These are phyloP conservation scores for Aurelia sp. DNA, from an alignment of 30 jellyfish, hydroid and myxozoan genomes.

Conservation along the genomic window DNA sequence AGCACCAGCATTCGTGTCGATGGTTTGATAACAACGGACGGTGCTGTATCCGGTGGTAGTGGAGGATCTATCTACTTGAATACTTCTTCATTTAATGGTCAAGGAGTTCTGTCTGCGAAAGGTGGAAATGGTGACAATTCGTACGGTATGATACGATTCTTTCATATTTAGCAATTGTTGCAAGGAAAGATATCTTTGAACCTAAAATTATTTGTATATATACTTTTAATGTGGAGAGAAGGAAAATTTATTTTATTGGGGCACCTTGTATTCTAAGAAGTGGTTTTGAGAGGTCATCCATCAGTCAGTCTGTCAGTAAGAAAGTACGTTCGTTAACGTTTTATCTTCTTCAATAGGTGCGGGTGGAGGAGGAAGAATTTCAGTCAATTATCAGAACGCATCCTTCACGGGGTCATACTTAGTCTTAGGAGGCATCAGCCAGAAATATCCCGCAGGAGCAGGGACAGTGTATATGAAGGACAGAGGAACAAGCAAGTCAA, in stretches of 20 bases:
- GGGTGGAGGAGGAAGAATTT: constrained; percentile 79
- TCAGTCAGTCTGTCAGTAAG: too few relatives aligned
- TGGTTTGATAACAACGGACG: constrained; percentile 54
- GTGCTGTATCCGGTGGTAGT: constrained; percentile 52
- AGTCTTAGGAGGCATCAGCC: constrained; percentile 64
- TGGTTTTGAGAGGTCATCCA: too few relatives aligned
- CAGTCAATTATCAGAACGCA: constrained; percentile 43
- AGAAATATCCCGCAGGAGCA: constrained; percentile 67
- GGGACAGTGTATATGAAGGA: constrained; percentile 65
- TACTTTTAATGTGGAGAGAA: too few relatives aligned
- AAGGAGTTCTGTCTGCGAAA: constrained; percentile 55
- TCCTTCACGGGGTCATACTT: constrained; percentile 56
- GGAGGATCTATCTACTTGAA: constrained; percentile 60
- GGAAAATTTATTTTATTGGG: too few relatives aligned
- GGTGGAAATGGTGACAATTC: constrained; percentile 59
- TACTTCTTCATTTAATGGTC: constrained; percentile 30
- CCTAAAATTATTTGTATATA: too few relatives aligned
- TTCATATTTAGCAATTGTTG: too few relatives aligned
- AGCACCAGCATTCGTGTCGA: constrained; percentile 38
- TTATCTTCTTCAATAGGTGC: constrained; percentile 27
- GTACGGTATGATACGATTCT: neutral
- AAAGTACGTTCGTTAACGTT: neutral
- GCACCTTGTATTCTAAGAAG: too few relatives aligned
- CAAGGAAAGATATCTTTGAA: too few relatives aligned
- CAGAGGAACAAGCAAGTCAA: constrained; percentile 36